Conservation (phyloP, 2,797 vertebrate genomes). For the Steatocranus sp. region DNA sequence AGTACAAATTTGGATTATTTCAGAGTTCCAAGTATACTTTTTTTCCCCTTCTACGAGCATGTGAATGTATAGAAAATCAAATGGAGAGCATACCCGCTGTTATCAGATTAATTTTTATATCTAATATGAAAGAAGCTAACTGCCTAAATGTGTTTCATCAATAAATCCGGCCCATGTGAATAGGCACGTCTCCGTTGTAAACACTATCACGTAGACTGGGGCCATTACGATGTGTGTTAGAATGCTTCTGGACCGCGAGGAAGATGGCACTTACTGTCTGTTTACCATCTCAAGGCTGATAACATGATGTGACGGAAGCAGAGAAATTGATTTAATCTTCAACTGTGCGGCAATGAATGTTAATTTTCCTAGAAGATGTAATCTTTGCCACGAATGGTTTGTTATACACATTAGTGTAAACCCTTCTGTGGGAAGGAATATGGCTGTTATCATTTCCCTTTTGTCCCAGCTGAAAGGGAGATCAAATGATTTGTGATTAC, state of each 20-base stretch:
- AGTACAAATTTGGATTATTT: not conserved
- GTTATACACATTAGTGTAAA: conserved; percentile 61
- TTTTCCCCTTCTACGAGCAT: not conserved
- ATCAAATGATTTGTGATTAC: conserved; percentile 70
- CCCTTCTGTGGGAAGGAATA: conserved; percentile 46
- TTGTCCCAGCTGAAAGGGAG: conserved; percentile 66
- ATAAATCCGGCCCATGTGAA: conserved; percentile 43
- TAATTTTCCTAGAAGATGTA: conserved; percentile 70
- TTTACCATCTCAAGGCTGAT: conserved; percentile 66
- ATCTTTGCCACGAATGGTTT: conserved; percentile 61
- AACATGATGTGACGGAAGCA: conserved; percentile 68
- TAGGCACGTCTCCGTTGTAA: conserved; percentile 51
- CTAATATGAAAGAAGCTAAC: conserved; percentile 22
- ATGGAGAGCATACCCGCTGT: not conserved
- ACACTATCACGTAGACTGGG: conserved; percentile 37
- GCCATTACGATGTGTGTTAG: conserved; percentile 48
- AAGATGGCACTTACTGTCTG: conserved; percentile 66
- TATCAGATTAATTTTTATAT: conserved; percentile 29
- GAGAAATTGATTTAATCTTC: conserved; percentile 72
- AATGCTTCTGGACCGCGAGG: conserved; percentile 49
- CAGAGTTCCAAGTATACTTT: not conserved
- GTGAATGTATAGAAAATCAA: not conserved
- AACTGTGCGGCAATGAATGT: conserved; percentile 62
- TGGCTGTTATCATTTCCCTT: conserved; percentile 55
- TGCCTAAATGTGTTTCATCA: conserved; percentile 24